phyloP scores from a whole-genome alignment of 1,140 invertebrate genomes.

The Drosophila sucinea region DNA sequence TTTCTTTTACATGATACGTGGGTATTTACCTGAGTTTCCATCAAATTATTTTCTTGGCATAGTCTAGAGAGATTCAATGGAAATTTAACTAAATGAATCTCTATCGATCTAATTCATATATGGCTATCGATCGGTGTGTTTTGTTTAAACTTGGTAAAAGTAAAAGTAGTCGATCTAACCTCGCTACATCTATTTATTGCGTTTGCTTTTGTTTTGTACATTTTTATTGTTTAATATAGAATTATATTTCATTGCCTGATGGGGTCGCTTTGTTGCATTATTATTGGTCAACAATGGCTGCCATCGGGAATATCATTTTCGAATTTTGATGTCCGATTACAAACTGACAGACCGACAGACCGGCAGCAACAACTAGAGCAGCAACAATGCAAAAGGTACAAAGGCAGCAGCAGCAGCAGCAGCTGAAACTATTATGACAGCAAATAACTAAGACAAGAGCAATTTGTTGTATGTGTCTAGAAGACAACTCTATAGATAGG shows the following conservation, averaged over 20 bases:
- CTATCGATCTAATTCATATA: too few species aligned
- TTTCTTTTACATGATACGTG: not conserved
- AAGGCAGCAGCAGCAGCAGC: conserved; percentile 38
- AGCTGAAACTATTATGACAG: conserved; percentile 75
- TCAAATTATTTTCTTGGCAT: not conserved
- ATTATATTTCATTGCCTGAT: conserved; percentile 38
- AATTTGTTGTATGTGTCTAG: conserved; percentile 72
- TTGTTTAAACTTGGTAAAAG: not conserved
- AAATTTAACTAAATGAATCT: too few species aligned
- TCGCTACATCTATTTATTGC: not conserved
- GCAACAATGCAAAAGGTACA: conserved; percentile 72
- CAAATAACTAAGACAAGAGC: conserved; percentile 65
- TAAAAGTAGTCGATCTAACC: not conserved
- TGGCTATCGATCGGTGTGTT: too few species aligned
- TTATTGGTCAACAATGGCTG: conserved; percentile 69
- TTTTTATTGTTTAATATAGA: conserved; percentile 3
- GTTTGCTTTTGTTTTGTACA: not conserved
- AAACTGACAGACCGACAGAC: conserved; percentile 21
- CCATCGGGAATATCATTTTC: conserved; percentile 69
- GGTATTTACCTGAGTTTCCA: not conserved
- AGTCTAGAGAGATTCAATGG: too few species aligned
- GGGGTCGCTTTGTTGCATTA: conserved; percentile 14
- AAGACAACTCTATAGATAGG: conserved; percentile 60
- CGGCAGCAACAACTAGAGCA: conserved; percentile 67
- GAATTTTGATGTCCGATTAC: conserved; percentile 78